Evolutionary conservation across 2,113 vertebrate species (phyloP), one percentile per base, ranked within the genome.

Genomic region (Brienomyrus longianalis): DNA sequence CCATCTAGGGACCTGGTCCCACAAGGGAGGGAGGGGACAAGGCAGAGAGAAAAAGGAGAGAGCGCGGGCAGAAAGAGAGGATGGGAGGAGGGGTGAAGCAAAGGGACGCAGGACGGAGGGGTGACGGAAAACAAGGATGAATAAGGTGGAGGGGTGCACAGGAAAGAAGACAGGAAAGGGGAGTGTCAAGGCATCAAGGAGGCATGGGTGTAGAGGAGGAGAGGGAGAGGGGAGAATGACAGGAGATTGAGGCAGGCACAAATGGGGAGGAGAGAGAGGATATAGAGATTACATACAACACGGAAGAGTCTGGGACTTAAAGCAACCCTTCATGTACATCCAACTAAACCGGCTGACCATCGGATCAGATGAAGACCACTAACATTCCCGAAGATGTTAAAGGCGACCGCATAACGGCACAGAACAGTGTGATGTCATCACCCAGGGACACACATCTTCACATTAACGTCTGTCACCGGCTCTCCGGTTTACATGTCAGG

Each of bases 1-100:
- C 98, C 98, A 91, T 99, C 98, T 92, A 99, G 94, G 27, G 98
- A 99, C 90, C 98, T 99, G 94, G n/a, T 90, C 45, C 21, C 17
- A n/a, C 62, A 35, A 13, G 21, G 84, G 27, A 21, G 15, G 84
- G 27, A 83, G 13, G 86, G 66, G 11, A 39, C 90, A 59, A 83
- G 27, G 66, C 9, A 48, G 31, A 48, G 47, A 83, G 80, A 84
- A 45, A 80, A 52, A 83, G 70, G 70, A 83, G 39, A 74, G 45
- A 59, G 15, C 8, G 19, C 5, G 9, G 15, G 23, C 3, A 88
- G 6, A 84, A n/a, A 84, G 86, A 86, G 10, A 48, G 3, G 48
- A 15, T 31, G 77, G 50, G 31, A 47, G 35, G 2, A 88, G 80
- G 59, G 84, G 88, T 90, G 88, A 19, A 21, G 23, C 4, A 70